Percentiles rank a stretch among this genome's conserved stretches.
Evolutionary conservation across 2,113 vertebrate species (phyloP).

Genomic region (Gallinago paraguaiae): DNA sequence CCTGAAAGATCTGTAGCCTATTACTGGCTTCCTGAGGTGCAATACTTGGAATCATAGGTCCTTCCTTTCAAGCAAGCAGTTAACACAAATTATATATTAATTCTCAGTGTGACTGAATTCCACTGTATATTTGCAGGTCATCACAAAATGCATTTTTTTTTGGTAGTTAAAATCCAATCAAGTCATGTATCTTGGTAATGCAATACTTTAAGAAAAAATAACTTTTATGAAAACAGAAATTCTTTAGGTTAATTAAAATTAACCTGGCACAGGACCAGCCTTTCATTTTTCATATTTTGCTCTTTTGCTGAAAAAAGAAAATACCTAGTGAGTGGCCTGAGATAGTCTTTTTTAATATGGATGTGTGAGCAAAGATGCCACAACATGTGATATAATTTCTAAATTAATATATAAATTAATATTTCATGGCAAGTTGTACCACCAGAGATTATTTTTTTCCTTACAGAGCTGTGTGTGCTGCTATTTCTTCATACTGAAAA

Average conservation of each 20-base stretch:
- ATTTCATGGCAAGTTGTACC: neutral
- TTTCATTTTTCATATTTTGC: neutral
- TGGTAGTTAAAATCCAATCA: neutral
- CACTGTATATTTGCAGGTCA: neutral
- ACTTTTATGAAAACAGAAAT: neutral
- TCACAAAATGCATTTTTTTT: neutral
- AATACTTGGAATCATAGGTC: slow-evolving; percentile 83
- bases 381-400: neutral
- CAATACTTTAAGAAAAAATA: neutral
- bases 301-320: neutral
- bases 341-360: neutral
- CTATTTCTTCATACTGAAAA: neutral
- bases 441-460: neutral
- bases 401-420: neutral
- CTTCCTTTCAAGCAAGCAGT: slow-evolving; percentile 76
- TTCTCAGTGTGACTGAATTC: neutral
- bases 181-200: neutral
- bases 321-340: neutral
- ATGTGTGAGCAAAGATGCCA: neutral
- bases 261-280: neutral
- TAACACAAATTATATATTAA: neutral
- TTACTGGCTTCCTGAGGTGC: slow-evolving; percentile 84
- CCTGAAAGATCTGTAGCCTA: slow-evolving; percentile 83
- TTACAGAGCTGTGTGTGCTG: neutral
- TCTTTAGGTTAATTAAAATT: neutral